Evolutionary conservation across 2,888 invertebrate genomes (phyloP).

Genomic region (Balanococcus diminutus): DNA sequence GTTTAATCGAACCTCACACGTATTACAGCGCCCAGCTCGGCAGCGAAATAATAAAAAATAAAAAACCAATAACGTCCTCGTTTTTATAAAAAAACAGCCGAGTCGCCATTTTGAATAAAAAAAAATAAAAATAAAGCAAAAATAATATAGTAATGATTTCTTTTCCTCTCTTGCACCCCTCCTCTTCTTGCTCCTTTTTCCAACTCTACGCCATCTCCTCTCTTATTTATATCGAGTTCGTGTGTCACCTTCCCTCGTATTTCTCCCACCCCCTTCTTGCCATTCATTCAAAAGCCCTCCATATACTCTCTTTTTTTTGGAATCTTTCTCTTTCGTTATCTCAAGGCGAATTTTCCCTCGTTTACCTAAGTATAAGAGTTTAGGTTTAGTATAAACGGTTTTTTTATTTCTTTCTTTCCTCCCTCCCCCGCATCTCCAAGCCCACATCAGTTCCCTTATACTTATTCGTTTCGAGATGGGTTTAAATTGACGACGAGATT

Average conservation of each 20-base stretch:
- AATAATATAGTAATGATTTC: constrained; percentile 46
- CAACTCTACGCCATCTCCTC: background rate
- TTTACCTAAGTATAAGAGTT: background rate
- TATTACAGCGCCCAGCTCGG: background rate
- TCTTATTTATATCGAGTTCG: background rate
- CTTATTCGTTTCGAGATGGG: background rate
- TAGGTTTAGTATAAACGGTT: background rate
- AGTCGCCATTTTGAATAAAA: constrained; percentile 44
- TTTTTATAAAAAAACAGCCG: constrained; percentile 34
- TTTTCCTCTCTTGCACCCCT: background rate
- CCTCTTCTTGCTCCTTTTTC: background rate
- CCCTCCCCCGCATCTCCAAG: background rate
- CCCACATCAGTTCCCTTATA: background rate
- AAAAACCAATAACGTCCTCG: constrained; percentile 31
- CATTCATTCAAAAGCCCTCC: background rate
- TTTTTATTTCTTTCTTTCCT: background rate
- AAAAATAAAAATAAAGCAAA: constrained; percentile 29
- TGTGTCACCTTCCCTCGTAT: background rate
- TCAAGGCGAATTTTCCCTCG: background rate
- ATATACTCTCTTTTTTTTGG: background rate
- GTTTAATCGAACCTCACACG: background rate
- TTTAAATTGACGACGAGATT: background rate
- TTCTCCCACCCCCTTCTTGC: background rate
- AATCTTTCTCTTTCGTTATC: background rate
- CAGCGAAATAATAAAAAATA: constrained; percentile 8